Conservation (phyloP, 2,888 invertebrate genomes). For the Buathra laborator region DNA sequence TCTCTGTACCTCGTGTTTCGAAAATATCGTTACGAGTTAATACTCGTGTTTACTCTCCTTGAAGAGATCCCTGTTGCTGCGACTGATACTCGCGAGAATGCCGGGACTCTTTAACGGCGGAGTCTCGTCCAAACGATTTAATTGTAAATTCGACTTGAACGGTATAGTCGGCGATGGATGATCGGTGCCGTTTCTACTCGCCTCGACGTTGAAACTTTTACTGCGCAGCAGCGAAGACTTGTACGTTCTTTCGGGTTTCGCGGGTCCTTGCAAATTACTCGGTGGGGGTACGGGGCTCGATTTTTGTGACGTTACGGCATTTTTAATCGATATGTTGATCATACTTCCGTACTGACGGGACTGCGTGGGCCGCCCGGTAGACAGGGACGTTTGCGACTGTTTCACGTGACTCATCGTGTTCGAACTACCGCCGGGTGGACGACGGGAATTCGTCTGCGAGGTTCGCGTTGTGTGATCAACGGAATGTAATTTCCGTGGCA, state of each 20-base stretch:
- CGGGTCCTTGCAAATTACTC: constrained; percentile 79
- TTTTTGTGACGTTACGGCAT: constrained; percentile 81
- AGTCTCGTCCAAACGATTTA: constrained; percentile 90
- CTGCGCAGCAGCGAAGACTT: constrained; percentile 91
- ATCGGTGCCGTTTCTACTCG: constrained; percentile 84
- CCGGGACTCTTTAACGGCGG: constrained; percentile 94
- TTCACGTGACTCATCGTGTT: constrained; percentile 67
- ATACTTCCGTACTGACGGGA: constrained; percentile 80
- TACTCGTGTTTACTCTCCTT: constrained; percentile 85
- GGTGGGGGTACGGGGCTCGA: constrained; percentile 53
- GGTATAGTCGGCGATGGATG: constrained; percentile 83
- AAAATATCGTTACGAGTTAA: background rate
- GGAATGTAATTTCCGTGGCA: constrained; percentile 88
- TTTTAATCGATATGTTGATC: constrained; percentile 89
- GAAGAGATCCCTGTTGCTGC: constrained; percentile 92
- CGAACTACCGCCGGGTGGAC: constrained; percentile 47
- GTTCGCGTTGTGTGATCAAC: constrained; percentile 72
- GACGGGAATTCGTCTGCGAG: constrained; percentile 52
- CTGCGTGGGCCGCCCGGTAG: constrained; percentile 43
- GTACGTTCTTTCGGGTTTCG: constrained; percentile 93
- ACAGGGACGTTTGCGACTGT: constrained; percentile 44
- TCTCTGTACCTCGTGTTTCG: background rate
- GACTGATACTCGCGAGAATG: constrained; percentile 93
- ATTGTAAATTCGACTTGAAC: constrained; percentile 93
- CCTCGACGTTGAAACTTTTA: constrained; percentile 94